A percentile compares a stretch with the other conserved stretches of the same genome.
These are phyloP conservation scores for Drosophila nr. medialis DNA, from an alignment of 2,888 invertebrate genomes.

Conservation along the genomic window DNA sequence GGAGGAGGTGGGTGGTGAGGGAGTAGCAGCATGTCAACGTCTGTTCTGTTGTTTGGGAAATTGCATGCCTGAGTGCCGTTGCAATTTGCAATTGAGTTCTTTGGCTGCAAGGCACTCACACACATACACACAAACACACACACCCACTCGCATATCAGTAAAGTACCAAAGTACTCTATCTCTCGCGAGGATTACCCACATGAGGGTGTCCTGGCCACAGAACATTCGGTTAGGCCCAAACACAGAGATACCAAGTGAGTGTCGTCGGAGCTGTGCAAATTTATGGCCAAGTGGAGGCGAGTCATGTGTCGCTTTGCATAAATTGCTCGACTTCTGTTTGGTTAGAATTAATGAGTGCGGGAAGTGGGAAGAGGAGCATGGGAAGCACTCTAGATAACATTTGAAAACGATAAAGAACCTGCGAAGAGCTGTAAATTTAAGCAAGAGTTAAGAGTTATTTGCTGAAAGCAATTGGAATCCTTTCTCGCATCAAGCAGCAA, in stretches of 20 bases:
- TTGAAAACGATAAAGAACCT: conserved; percentile 14
- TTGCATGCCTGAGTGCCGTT: conserved; percentile 77
- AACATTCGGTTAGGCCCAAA: conserved; percentile 36
- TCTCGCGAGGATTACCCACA: conserved; percentile 37
- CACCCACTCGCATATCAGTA: background rate
- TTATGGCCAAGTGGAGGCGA: conserved; percentile 49
- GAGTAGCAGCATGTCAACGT: conserved; percentile 35
- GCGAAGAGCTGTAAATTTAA: conserved; percentile 6
- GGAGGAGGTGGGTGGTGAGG: background rate
- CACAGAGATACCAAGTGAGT: conserved; percentile 22
- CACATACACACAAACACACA: background rate
- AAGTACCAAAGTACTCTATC: conserved; percentile 18
- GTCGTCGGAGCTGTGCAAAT: conserved; percentile 53
- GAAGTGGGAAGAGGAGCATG: conserved; percentile 33
- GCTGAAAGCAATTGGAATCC: background rate
- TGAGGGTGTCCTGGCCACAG: conserved; percentile 36
- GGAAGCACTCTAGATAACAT: conserved; percentile 17
- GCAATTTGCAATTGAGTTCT: conserved; percentile 80
- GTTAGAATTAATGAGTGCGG: conserved; percentile 65
- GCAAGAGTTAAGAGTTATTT: background rate
- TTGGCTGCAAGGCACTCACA: conserved; percentile 46
- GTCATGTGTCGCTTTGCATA: conserved; percentile 73
- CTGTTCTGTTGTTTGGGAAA: conserved; percentile 60
- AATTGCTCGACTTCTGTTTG: conserved; percentile 74
- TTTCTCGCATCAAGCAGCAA: background rate